phyloP scores from a whole-genome alignment of 2,797 vertebrate genomes.

The Podarcis lilfordi region DNA sequence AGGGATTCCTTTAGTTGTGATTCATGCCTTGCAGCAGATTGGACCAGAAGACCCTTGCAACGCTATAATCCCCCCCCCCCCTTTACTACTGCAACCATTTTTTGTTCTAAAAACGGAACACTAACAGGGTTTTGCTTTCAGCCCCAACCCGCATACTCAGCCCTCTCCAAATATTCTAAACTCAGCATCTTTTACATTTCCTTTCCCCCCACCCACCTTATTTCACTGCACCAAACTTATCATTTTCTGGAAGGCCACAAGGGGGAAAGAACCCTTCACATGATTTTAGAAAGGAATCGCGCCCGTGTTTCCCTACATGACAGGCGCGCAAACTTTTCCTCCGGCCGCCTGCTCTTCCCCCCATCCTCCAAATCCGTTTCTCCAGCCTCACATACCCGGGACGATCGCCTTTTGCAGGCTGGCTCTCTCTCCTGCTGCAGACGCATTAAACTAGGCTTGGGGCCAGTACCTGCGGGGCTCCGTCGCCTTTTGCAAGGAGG shows the following conservation, averaged over 20 bases:
- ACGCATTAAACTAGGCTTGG: neutral
- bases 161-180: neutral
- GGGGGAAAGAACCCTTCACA: neutral
- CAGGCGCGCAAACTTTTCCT: neutral
- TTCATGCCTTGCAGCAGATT: no score
- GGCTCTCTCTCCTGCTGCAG: no score
- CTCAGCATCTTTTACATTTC: neutral
- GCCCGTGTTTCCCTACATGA: neutral
- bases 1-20: neutral
- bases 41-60: no score
- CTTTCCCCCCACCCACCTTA: neutral
- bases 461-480: neutral
- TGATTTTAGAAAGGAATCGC: neutral
- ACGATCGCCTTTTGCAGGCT: neutral
- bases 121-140: no score
- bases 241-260: neutral
- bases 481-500: neutral
- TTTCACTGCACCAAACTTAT: neutral
- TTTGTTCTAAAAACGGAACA: no score
- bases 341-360: neutral
- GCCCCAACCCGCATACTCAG: no score
- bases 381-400: neutral
- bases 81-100: no score
- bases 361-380: no score
- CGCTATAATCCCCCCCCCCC: no score